Evolutionary conservation across 2,888 invertebrate genomes (phyloP).

Genomic region (Bombylius major): DNA sequence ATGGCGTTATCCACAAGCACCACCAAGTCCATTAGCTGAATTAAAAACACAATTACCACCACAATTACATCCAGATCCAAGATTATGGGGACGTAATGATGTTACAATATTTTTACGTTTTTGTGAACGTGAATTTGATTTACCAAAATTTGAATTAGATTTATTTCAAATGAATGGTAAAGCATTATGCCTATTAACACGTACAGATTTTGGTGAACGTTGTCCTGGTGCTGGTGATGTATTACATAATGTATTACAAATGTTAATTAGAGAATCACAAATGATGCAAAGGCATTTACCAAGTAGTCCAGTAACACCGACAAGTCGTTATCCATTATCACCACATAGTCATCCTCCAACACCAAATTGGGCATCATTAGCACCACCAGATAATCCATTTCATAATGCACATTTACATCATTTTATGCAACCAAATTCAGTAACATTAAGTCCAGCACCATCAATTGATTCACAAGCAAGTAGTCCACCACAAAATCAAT

Average conservation of each 20-base stretch:
- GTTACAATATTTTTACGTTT: conserved; percentile 77
- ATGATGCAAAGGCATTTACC: conserved; percentile 67
- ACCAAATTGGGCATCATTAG: conserved; percentile 53
- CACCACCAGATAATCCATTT: conserved; percentile 39
- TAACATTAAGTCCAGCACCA: conserved; percentile 81
- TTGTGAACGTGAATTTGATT: conserved; percentile 84
- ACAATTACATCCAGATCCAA: conserved; percentile 73
- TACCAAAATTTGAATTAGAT: conserved; percentile 83
- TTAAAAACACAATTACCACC: conserved; percentile 78
- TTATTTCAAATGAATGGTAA: conserved; percentile 97
- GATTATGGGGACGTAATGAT: conserved; percentile 83
- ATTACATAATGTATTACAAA: conserved; percentile 81
- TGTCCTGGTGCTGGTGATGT: conserved; percentile 91
- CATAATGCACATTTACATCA: conserved; percentile 51
- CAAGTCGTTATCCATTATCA: conserved; percentile 66
- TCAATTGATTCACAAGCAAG: conserved; percentile 79
- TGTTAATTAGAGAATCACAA: conserved; percentile 70
- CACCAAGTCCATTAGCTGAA: conserved; percentile 65
- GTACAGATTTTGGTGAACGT: conserved; percentile 79
- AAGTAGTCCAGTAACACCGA: conserved; percentile 70
- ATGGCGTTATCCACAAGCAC: conserved; percentile 76
- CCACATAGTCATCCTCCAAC: conserved; percentile 73
- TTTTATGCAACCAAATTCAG: conserved; percentile 71
- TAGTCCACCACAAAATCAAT: conserved; percentile 70
- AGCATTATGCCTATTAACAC: conserved; percentile 79